Conservation (phyloP, 2,797 vertebrate genomes). For the Myotis vivesi region DNA sequence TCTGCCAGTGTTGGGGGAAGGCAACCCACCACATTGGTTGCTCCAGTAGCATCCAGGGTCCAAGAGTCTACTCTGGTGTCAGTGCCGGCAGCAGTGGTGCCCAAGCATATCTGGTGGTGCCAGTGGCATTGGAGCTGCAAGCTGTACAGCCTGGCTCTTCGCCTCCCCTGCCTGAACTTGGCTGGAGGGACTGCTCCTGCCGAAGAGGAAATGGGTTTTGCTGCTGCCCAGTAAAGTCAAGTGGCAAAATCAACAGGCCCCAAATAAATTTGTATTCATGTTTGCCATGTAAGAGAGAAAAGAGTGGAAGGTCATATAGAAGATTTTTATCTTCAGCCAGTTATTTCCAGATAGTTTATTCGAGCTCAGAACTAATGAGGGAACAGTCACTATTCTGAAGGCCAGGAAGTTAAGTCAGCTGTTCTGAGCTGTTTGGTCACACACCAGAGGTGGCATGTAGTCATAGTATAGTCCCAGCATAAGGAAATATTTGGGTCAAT, state of each 20-base stretch:
- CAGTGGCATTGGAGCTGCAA: neutral
- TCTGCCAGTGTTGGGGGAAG: neutral
- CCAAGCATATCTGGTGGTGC: neutral
- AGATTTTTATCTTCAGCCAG: neutral
- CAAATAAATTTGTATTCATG: neutral
- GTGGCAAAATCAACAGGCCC: neutral
- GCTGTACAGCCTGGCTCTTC: neutral
- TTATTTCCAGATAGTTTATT: neutral
- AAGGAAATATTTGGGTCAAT: neutral
- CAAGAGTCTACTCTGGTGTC: neutral
- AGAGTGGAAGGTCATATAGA: neutral
- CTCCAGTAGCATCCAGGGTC: neutral
- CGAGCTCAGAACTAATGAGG: conserved; percentile 7
- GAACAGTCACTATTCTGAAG: neutral
- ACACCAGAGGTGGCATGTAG: neutral
- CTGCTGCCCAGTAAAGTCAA: neutral
- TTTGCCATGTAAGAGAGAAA: neutral
- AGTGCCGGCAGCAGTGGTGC: neutral
- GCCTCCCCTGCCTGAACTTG: neutral
- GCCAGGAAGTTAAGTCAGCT: neutral
- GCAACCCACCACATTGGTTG: neutral
- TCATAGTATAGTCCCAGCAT: neutral
- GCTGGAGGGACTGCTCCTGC: neutral
- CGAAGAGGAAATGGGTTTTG: neutral
- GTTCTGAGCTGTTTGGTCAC: neutral